Evolutionary conservation across 2,888 invertebrate genomes (phyloP).

Genomic region (Drosophila eohydei): DNA sequence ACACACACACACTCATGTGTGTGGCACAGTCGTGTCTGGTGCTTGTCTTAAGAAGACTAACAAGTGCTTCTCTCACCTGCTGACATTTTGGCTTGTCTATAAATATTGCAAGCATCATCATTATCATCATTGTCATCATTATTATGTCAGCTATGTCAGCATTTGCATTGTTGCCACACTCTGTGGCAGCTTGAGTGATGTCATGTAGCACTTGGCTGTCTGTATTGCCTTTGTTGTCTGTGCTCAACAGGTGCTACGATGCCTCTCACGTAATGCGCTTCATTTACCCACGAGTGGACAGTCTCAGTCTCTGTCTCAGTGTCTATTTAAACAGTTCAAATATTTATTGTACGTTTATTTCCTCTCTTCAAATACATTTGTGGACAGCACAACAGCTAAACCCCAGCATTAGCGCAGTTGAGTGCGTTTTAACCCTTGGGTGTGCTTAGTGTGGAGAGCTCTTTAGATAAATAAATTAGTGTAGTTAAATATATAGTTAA

Average conservation of each 20-base stretch:
- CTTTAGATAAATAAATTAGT: neutral
- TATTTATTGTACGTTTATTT: conserved; percentile 49
- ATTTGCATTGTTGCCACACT: conserved; percentile 58
- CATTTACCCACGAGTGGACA: conserved; percentile 61
- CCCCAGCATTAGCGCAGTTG: conserved; percentile 20
- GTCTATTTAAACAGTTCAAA: conserved; percentile 39
- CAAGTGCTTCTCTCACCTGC: conserved; percentile 72
- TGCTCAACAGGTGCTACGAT: conserved; percentile 41
- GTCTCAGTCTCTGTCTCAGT: conserved; percentile 24
- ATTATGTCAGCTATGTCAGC: conserved; percentile 45
- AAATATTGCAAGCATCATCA: conserved; percentile 47
- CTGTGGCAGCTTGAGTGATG: conserved; percentile 51
- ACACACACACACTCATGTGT: neutral
- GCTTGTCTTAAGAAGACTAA: conserved; percentile 57
- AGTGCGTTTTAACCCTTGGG: conserved; percentile 27
- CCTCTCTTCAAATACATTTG: conserved; percentile 19
- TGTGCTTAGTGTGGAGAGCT: neutral
- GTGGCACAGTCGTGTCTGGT: conserved; percentile 33
- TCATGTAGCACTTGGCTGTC: conserved; percentile 25
- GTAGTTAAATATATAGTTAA: neutral
- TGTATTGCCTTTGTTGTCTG: conserved; percentile 17
- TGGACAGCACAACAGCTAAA: conserved; percentile 5
- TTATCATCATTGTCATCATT: conserved; percentile 36
- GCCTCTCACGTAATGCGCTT: conserved; percentile 49
- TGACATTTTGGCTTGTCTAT: conserved; percentile 55